Evolutionary conservation across 2,797 vertebrate genomes (phyloP), one percentile per base, ranked within the genome.

Genomic region (Phyllotis vaccarum): DNA sequence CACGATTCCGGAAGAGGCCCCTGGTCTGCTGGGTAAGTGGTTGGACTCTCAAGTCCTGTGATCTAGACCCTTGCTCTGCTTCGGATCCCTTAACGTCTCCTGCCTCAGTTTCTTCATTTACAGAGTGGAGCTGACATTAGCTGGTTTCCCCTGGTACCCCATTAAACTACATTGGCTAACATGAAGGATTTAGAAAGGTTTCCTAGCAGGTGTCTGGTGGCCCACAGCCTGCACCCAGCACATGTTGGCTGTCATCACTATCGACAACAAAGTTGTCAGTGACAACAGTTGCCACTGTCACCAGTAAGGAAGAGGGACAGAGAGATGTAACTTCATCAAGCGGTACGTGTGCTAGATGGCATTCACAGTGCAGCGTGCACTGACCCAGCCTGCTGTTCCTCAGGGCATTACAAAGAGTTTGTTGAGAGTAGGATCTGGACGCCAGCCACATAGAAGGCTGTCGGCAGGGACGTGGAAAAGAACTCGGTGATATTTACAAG

Each of bases 21-120:
- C 22, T 54, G 4, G 16, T 6, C 76, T 11, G 0, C 11, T 37
- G 8, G 91, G 29, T 17, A 66, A n/a, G 10, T 58, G 12, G 2
- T 76, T 82, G 27, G 21, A 89, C 58, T 52, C 16, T 17, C 10
- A 68, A 74, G 7, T 46, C 12, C 54, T 43, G 0, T 2, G 54
- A 31, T 85, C 68, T 79, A 82, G 66, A 82, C 76, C 66, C 79
- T 86, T 34, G 13, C 88, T 75, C 92, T 3, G 6, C 14, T 14
- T 94, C 93, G n/a, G n/a, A n/a, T n/a, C n/a, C 52, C 46, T 92
- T 10, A 5, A n/a, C 2, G 27, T 29, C 43, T 90, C 66, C 40
- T 90, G 46, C 76, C 14, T 60, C 64, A 21, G n/a, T 56, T 96
- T 96, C 62, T 90, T 52, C n/a, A 90, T 66, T 62, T 81, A 17